These are phyloP conservation scores for Hetaerina titia DNA, from an alignment of 2,888 invertebrate species.

Conservation along the genomic window DNA sequence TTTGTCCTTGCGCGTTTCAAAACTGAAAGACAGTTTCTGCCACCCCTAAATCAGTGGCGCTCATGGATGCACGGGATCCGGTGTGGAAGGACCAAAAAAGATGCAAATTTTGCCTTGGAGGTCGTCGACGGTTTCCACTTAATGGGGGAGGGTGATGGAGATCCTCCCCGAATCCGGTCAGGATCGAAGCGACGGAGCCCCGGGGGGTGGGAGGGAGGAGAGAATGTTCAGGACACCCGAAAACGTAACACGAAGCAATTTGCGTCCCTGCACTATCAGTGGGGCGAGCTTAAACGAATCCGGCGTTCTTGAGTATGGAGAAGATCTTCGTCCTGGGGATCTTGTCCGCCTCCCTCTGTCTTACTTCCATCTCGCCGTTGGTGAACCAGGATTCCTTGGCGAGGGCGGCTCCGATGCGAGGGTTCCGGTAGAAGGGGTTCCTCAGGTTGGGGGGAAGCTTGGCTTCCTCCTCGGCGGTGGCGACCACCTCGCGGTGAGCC, in stretches of 20 bases:
- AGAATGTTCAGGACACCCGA: not conserved
- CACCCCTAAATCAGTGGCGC: no score
- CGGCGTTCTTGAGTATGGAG: slow-evolving; percentile 86
- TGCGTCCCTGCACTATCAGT: not conserved
- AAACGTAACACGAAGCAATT: not conserved
- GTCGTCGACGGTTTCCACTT: no score
- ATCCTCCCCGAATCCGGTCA: not conserved
- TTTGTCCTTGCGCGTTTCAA: no score
- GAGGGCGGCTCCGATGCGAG: slow-evolving; percentile 84
- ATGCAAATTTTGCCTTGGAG: no score
- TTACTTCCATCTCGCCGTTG: slow-evolving; percentile 88
- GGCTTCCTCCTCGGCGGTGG: slow-evolving; percentile 86
- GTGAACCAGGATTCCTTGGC: slow-evolving; percentile 90
- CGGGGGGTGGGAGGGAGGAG: not conserved
- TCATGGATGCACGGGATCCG: no score
- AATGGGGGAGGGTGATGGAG: not conserved
- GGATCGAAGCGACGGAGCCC: not conserved
- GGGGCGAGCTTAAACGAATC: slow-evolving; percentile 77
- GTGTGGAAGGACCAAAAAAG: no score
- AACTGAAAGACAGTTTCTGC: no score
- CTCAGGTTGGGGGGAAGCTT: slow-evolving; percentile 84
- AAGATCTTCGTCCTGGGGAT: slow-evolving; percentile 88
- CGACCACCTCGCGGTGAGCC: slow-evolving; percentile 86
- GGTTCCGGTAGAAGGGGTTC: slow-evolving; percentile 89
- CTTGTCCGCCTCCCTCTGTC: slow-evolving; percentile 88